Evolutionary conservation across 2,797 vertebrate genomes (phyloP).

Genomic region (Xerus rutilus): DNA sequence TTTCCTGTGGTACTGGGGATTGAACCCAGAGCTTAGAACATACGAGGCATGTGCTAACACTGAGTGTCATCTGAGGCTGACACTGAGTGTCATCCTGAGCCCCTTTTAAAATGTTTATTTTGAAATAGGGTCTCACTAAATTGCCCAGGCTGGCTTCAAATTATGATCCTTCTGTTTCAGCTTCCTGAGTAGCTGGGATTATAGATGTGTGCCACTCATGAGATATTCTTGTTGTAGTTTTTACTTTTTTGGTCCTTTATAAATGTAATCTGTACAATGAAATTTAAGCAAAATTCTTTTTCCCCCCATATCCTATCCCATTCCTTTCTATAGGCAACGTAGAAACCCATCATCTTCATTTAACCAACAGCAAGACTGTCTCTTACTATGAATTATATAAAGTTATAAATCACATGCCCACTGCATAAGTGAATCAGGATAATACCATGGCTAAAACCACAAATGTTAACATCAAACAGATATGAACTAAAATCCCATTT

Average conservation of each 20-base stretch:
- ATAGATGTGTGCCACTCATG: not conserved
- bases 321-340: slow-evolving; percentile 26
- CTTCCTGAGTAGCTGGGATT: not conserved
- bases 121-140: not conserved
- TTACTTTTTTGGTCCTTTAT: not conserved
- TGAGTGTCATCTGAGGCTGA: not conserved
- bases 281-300: not conserved
- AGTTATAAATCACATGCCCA: not conserved
- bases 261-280: not conserved
- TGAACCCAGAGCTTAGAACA: not conserved
- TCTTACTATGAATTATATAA: not conserved
- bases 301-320: not conserved
- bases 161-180: not conserved
- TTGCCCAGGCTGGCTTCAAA: not conserved
- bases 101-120: not conserved
- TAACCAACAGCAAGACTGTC: not conserved
- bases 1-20: not conserved
- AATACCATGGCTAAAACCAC: not conserved
- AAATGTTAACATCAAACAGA: not conserved
- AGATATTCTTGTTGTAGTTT: not conserved
- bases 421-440: not conserved
- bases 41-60: not conserved
- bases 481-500: not conserved
- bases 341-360: not conserved
- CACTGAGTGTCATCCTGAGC: not conserved